Percentiles rank a stretch among this genome's conserved stretches.
phyloP scores from a whole-genome alignment of 2,113 vertebrate genomes.

The Pimephales promelas region DNA sequence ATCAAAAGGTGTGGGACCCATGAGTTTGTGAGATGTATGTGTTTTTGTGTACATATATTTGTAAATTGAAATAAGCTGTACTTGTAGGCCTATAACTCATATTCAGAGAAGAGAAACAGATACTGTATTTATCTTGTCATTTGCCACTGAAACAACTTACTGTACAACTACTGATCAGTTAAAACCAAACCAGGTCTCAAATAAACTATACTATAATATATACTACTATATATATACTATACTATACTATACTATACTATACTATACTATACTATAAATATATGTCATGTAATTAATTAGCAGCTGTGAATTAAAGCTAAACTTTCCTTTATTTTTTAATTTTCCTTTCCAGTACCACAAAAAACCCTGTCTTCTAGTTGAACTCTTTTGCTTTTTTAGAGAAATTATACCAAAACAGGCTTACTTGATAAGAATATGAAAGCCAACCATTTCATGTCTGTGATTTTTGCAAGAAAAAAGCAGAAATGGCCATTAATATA shows the following conservation, averaged over 20 bases:
- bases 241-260: no score
- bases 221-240: no score
- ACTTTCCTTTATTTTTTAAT: neutral
- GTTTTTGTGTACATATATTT: no score
- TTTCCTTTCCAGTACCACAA: neutral
- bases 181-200: neutral
- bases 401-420: neutral
- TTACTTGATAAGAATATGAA: constrained; percentile 33
- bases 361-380: neutral
- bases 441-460: constrained; percentile 15
- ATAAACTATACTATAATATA: neutral
- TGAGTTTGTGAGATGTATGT: no score
- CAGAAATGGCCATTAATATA: constrained; percentile 32
- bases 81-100: no score
- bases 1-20: no score
- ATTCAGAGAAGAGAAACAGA: no score
- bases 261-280: no score
- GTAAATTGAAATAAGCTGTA: no score
- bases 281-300: neutral
- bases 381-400: neutral
- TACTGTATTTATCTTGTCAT: no score
- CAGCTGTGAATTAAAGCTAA: neutral
- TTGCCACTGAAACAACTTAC: no score
- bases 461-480: constrained; percentile 32
- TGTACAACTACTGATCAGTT: no score